Conservation (phyloP, 2,888 invertebrate species). For the Neoitamus cyanurus region DNA sequence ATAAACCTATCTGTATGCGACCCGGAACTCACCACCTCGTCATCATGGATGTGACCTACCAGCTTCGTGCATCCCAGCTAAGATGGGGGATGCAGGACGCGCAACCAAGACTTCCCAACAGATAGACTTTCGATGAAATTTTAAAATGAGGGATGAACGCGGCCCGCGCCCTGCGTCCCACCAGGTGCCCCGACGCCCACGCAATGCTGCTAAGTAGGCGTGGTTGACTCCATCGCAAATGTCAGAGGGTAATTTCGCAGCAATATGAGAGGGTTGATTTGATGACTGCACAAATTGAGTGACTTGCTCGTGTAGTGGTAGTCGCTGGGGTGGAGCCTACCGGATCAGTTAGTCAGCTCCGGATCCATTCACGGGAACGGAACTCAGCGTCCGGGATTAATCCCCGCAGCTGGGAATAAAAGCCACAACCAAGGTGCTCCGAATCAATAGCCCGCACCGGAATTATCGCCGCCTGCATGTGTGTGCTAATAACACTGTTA, state of each 20-base stretch:
- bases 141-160: conserved; percentile 50
- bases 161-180: background rate
- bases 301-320: conserved; percentile 54
- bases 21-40: conserved; percentile 35
- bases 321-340: conserved; percentile 49
- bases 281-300: conserved; percentile 66
- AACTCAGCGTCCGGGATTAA: conserved; percentile 27
- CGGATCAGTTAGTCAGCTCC: background rate
- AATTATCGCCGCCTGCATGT: conserved; percentile 11
- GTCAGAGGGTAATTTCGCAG: conserved; percentile 52
- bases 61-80: conserved; percentile 48
- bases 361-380: background rate
- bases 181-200: background rate
- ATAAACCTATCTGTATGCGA: conserved; percentile 13
- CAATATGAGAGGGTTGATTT: conserved; percentile 63
- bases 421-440: conserved; percentile 24
- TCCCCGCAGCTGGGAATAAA: background rate
- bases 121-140: conserved; percentile 51
- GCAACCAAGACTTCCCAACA: conserved; percentile 50
- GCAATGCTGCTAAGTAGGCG: conserved; percentile 38
- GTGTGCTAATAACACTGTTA: background rate
- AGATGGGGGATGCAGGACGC: conserved; percentile 20
- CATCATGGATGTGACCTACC: conserved; percentile 51
- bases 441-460: conserved; percentile 33
- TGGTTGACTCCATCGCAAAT: conserved; percentile 52